Evolutionary conservation across 2,888 invertebrate genomes (phyloP).

Genomic region (Blomia tropicalis): DNA sequence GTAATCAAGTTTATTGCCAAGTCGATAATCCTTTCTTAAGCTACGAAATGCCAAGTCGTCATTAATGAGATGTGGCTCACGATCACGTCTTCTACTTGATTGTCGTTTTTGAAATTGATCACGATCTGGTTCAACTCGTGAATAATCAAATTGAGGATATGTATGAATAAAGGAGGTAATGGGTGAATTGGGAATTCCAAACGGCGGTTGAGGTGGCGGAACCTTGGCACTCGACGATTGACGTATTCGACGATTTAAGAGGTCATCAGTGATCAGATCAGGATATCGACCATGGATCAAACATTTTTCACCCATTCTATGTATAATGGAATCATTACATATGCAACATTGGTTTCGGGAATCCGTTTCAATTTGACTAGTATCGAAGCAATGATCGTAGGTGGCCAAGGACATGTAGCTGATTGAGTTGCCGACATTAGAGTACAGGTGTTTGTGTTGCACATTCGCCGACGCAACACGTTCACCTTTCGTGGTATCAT

Average conservation of each 20-base stretch:
- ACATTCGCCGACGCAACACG: background rate
- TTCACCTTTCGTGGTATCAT: background rate
- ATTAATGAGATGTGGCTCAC: conserved; percentile 44
- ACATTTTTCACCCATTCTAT: too few relatives aligned
- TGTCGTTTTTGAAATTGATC: conserved; percentile 16
- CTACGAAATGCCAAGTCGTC: conserved; percentile 74
- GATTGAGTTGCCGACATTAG: background rate
- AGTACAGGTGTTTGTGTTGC: background rate
- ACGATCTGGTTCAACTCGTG: conserved; percentile 46
- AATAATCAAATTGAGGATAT: conserved; percentile 49
- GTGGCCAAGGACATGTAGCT: conserved; percentile 2
- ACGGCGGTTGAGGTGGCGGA: conserved; percentile 64
- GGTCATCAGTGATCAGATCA: conserved; percentile 29
- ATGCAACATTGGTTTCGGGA: too few relatives aligned
- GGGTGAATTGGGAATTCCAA: conserved; percentile 73
- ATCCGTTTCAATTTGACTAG: too few relatives aligned
- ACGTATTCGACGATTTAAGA: conserved; percentile 27
- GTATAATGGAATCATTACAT: too few relatives aligned
- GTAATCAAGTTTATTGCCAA: conserved; percentile 14
- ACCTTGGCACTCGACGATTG: conserved; percentile 37
- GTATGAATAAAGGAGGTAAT: conserved; percentile 43
- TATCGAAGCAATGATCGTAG: conserved; percentile 7
- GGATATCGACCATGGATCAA: conserved; percentile 13
- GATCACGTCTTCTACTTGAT: conserved; percentile 13
- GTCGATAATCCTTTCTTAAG: conserved; percentile 52